Evolutionary conservation across 1,140 invertebrate species (phyloP), one percentile per base, ranked within the genome.

Genomic region (Hyles euphorbiae): DNA sequence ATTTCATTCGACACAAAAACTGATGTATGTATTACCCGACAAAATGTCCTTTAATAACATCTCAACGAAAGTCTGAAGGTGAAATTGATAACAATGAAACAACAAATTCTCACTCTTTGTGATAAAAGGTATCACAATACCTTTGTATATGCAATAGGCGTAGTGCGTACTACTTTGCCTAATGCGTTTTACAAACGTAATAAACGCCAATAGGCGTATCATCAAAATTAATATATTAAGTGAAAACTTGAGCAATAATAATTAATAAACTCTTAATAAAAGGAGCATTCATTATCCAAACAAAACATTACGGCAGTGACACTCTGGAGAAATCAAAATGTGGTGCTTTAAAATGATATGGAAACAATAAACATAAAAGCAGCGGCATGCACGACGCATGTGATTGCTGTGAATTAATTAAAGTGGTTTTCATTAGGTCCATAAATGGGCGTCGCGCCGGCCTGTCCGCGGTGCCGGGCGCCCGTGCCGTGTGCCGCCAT

Each of bases 381-480:
- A 68, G 62, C 72, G 76, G 64, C 68, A 63, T 78, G 64, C 69
- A 65, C 61, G 71, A 67, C 67, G 70, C 75, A 76, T 78, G 81
- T 78, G 83, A 87, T 87, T 83, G 78, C 76, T 83, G 81, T 78
- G 81, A 83, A 84, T 87, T 87, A 87, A 87, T 84, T 84, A 83
- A 80, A 84, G 81, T 84, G 78, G 74, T 78, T 83, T 83, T 84
- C 76, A 79, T 83, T 78, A 77, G 69, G 68, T 65, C 66, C 63
- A 83, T 83, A 83, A 78, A 82, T 57, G 58, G 62, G 63, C 68
- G 70, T 61, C 61, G 62, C 68, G 72, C 53, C 70, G 4, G 40
- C 12, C 40, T 43, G 53, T 60, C 58, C 60, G 63, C 44, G 34
- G 56, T 51, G 67, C 71, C 68, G 80, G 56, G 36, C 36, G 8